phyloP scores from a whole-genome alignment of 2,797 vertebrate species.

The Leucoraja ocellata region DNA sequence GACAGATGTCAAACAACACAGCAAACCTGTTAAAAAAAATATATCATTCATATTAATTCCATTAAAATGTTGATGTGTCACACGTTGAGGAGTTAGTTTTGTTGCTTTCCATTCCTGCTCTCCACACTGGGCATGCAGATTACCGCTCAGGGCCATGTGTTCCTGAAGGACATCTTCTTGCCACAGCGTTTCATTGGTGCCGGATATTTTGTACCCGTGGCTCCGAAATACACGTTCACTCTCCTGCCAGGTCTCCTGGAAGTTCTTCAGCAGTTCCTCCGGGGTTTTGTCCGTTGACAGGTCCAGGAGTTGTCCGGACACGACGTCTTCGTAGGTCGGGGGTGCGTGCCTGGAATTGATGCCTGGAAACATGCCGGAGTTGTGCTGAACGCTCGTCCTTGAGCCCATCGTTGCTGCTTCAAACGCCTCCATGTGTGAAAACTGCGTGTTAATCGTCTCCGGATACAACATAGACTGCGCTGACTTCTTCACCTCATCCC shows the following conservation, averaged over 20 bases:
- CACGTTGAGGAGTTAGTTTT: conserved; percentile 42
- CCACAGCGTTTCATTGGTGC: conserved; percentile 55
- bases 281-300: conserved; percentile 62
- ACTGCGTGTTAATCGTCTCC: conserved; percentile 61
- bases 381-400: conserved; percentile 51
- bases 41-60: background rate
- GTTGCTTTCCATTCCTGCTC: conserved; percentile 41
- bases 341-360: conserved; percentile 54
- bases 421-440: conserved; percentile 63
- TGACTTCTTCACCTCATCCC: conserved; percentile 47
- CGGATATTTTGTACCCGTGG: conserved; percentile 66
- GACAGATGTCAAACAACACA: background rate
- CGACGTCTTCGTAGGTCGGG: conserved; percentile 81
- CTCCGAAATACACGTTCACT: conserved; percentile 74
- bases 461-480: conserved; percentile 54
- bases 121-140: conserved; percentile 58
- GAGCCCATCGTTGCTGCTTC: conserved; percentile 60
- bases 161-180: conserved; percentile 60
- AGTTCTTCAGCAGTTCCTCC: conserved; percentile 68
- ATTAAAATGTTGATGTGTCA: conserved; percentile 44
- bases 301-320: conserved; percentile 64
- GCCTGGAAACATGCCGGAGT: conserved; percentile 49
- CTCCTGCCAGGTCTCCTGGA: conserved; percentile 77
- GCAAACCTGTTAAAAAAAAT: background rate
- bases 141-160: conserved; percentile 63